Base-by-base conservation (phyloP, 1,140 invertebrate species). In the Scylla paramamosain region DNA sequence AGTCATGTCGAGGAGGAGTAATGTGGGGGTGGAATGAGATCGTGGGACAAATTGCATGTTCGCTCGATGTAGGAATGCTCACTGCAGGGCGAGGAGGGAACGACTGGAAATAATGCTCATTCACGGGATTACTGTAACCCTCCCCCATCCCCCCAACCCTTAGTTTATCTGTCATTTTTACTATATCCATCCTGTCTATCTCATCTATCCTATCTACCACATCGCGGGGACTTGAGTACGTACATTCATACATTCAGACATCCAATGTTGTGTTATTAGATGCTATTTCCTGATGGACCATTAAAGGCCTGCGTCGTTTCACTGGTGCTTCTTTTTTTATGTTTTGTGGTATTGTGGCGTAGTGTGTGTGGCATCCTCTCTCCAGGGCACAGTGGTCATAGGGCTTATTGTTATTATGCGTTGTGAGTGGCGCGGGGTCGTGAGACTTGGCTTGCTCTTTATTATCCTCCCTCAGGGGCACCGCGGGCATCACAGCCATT, bases 21-120 rank as follows among this genome's bases (percentile, higher is more conserved):
- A 77, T 77, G 67, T 25, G 67, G 67, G 25, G 67, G 67, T 77
- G 67, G n/a, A 77, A 77, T 77, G 67, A 77, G 67, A 77, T 77
- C 67, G 67, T 77, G 67, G 67, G 67, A 77, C 67, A 77, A 77
- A 77, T 77, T 77, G n/a, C 67, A 77, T 77, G 67, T 77, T 77
- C 67, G 67, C 67, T n/a, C 67, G 52, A 25, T 77, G 67, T 77
- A 12, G 67, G 67, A 77, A 77, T 77, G 67, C 67, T 77, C n/a
- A 77, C 67, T 77, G 67, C 20, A 77, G 67, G 67, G 67, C 67
- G 20, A 20, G 67, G 67, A n/a, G 67, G 67, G 67, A n/a, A 20
- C 6, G 25, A 20, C 4, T 12, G 67, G 67, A n/a, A 14, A 14
- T 25, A 77, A 25, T 77, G 67, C 67, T 77, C 52, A 59, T 59